Evolutionary conservation across 2,888 invertebrate species (phyloP).

Genomic region (Epinotia demarniana): DNA sequence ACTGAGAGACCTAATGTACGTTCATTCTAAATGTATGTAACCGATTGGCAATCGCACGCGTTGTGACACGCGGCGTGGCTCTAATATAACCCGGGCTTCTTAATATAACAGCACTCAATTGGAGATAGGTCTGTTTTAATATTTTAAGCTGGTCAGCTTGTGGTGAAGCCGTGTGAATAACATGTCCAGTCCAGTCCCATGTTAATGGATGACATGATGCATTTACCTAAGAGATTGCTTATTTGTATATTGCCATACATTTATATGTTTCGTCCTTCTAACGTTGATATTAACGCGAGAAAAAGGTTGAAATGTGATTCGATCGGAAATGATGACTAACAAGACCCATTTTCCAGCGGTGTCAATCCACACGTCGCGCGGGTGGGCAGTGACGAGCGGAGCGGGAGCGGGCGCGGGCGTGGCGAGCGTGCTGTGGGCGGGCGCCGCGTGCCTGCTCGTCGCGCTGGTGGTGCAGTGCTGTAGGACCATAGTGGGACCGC

Average conservation of each 20-base stretch:
- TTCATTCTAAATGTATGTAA: too few species aligned
- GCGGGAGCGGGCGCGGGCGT: constrained; percentile 69
- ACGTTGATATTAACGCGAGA: too few species aligned
- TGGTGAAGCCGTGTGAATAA: not conserved
- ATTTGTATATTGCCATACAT: not conserved
- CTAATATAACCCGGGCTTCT: too few species aligned
- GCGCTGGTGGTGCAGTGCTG: constrained; percentile 83
- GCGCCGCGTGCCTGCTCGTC: constrained; percentile 81
- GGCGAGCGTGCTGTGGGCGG: constrained; percentile 80
- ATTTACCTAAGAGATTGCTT: not conserved
- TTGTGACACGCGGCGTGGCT: too few species aligned
- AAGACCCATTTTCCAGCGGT: constrained; percentile 75
- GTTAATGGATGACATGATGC: not conserved
- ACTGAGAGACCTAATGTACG: too few species aligned
- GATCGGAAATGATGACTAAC: too few species aligned
- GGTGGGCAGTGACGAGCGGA: constrained; percentile 69
- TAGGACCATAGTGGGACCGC: constrained; percentile 78
- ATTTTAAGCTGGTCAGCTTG: not conserved
- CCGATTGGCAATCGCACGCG: too few species aligned
- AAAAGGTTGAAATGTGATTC: too few species aligned
- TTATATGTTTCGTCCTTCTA: too few species aligned
- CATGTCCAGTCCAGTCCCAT: not conserved
- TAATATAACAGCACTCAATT: too few species aligned
- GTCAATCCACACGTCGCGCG: constrained; percentile 86
- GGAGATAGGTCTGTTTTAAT: too few species aligned